These are phyloP conservation scores for Drosophila ezoana DNA, from an alignment of 2,888 invertebrate species.

Conservation along the genomic window DNA sequence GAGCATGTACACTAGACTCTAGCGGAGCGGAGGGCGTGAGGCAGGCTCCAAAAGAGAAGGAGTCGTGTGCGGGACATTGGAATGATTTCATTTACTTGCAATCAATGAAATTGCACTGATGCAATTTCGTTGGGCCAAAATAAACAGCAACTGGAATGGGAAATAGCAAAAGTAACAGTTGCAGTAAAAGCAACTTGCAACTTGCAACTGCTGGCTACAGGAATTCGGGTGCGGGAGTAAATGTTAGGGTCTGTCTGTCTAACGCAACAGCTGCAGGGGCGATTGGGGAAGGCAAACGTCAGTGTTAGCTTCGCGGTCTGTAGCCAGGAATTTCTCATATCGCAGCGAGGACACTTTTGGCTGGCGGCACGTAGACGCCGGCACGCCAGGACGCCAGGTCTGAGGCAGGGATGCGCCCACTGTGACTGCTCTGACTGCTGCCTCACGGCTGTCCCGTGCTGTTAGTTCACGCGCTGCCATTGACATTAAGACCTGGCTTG, in stretches of 20 bases:
- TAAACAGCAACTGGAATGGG: slow-evolving; percentile 57
- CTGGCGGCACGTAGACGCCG: slow-evolving; percentile 54
- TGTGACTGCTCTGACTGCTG: slow-evolving; percentile 17
- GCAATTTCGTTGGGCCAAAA: slow-evolving; percentile 72
- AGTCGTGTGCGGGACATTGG: slow-evolving; percentile 34
- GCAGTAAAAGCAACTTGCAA: slow-evolving; percentile 54
- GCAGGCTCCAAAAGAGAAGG: background rate
- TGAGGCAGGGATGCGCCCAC: background rate
- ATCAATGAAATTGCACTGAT: slow-evolving; percentile 80
- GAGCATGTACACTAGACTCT: background rate
- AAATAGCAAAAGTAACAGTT: slow-evolving; percentile 47
- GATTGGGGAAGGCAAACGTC: background rate
- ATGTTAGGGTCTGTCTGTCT: slow-evolving; percentile 37
- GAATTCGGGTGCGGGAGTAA: slow-evolving; percentile 11
- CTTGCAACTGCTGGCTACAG: slow-evolving; percentile 22
- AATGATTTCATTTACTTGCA: slow-evolving; percentile 81
- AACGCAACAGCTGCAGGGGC: slow-evolving; percentile 45
- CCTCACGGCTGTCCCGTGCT: slow-evolving; percentile 30
- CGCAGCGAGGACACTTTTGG: slow-evolving; percentile 35
- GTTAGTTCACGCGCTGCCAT: slow-evolving; percentile 49
- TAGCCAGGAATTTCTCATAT: slow-evolving; percentile 68
- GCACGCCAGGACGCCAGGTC: slow-evolving; percentile 1
- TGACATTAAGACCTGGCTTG: slow-evolving; percentile 44
- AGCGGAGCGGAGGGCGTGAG: background rate
- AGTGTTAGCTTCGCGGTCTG: slow-evolving; percentile 35